Evolutionary conservation across 2,888 invertebrate species (phyloP), one percentile per base, ranked within the genome.

Genomic region (Aproaerema taeniolella): DNA sequence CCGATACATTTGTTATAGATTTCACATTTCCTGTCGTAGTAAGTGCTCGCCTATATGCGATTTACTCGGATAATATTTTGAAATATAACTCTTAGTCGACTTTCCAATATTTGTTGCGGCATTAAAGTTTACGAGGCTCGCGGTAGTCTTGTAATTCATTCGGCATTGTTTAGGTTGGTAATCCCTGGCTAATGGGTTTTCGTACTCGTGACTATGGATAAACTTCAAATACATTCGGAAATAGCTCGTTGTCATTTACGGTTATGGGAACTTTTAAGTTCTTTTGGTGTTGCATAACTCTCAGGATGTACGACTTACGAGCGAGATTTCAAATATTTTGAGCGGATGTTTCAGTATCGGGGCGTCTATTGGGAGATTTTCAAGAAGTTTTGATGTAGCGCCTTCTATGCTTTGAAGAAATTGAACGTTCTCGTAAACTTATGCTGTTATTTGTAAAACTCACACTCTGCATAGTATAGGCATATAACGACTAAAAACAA

Each of bases 1-100:
- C 60, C 64, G 57, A 70, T 72, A 72, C 67, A 71, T 74, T 73
- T 72, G 68, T 70, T 74, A 74, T 69, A 70, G 70, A 75, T 75
- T 75, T 71, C 65, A 70, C 66, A 74, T 76, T 74, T 75, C 69
- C 71, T 66, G 56, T 55, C 50, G 32, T 44, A 53, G 55, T 58
- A 53, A 61, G 66, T n/a, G 60, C 58, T 65, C 62, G 61, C 48
- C 39, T 45, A 46, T 50, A 47, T 52, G 53, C 61, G 56, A 69
- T 70, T 66, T 60, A 58, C 59, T 58, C 52, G 57, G 57, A 67
- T 67, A 66, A 69, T 65, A 67, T 67, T 67, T 62, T 67, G 62
- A 69, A 68, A 72, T 73, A 73, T 64, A 57, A 53, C 55, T 60
- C 59, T 53, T 59, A 58, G 57, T 55, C 52, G 58, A 60, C 54